phyloP scores from a whole-genome alignment of 1,140 invertebrate species.

The Drosophila navojoa region DNA sequence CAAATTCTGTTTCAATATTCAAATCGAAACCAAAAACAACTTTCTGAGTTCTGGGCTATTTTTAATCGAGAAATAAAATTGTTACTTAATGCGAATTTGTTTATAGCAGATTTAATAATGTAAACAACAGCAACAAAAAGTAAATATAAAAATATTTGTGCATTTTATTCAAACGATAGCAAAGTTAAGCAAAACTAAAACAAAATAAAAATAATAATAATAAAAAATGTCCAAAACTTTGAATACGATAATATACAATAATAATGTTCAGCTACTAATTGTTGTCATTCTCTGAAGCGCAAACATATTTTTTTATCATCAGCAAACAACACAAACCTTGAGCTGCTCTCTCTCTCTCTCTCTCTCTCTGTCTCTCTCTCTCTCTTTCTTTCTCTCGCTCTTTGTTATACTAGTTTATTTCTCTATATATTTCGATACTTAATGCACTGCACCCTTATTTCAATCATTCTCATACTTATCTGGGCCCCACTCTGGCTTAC shows the following conservation, averaged over 20 bases:
- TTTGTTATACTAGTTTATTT: constrained; percentile 14
- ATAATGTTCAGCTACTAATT: constrained; percentile 57
- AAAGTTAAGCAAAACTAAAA: constrained; percentile 37
- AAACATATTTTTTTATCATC: constrained; percentile 48
- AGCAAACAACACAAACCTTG: constrained; percentile 25
- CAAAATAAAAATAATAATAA: constrained; percentile 78
- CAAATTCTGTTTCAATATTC: constrained; percentile 17
- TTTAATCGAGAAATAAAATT: constrained; percentile 52
- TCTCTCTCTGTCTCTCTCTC: neutral
- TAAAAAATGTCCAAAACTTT: constrained; percentile 84
- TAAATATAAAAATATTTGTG: neutral
- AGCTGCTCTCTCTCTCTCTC: constrained; percentile 16
- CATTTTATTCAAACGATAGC: constrained; percentile 24
- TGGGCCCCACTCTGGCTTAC: neutral
- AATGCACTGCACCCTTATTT: constrained; percentile 2
- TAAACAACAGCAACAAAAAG: constrained; percentile 23
- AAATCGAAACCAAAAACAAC: constrained; percentile 69
- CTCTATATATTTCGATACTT: neutral
- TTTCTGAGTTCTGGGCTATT: constrained; percentile 84
- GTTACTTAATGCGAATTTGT: constrained; percentile 32
- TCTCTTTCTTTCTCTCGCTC: constrained; percentile 3
- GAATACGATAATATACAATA: constrained; percentile 81
- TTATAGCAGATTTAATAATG: constrained; percentile 34
- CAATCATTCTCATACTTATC: constrained; percentile 5
- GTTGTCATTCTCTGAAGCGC: constrained; percentile 45